Base-by-base conservation (phyloP, 2,888 invertebrate species). In the Mesorhabditis sp. region DNA sequence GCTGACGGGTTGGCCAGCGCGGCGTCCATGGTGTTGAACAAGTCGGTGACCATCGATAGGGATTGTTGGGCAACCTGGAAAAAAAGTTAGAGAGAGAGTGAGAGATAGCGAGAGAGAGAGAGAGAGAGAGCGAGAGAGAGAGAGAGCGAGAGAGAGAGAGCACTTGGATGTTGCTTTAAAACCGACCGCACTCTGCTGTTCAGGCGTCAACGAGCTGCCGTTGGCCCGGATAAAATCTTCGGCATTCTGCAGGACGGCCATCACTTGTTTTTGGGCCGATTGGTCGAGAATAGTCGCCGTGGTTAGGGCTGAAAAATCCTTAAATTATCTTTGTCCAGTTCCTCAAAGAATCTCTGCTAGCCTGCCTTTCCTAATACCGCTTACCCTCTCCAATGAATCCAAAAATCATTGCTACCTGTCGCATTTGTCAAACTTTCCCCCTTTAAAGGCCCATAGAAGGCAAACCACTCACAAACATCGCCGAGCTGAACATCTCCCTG, bases 201-300 rank as follows among this genome's bases (percentile, higher is more conserved):
- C 64, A n/a, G 73, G 72, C 4, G 75, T 74, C 73, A 80, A 72
- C 10, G 71, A 72, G 68, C 72, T 72, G 45, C 76, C 76, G 67
- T 80, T 76, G 3, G 67, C 67, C 62, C 71, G 64, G 28, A 80
- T 69, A 64, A 66, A 79, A 10, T 68, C 72, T 15, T 75, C 69
- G 6, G 79, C 74, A 63, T 77, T 76, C 45, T 73, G 69, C 4
- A 80, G 67, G 41, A 77, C 73, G 4, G 71, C 70, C 5, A 70
- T 72, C 10, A 80, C 75, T 43, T 71, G 50, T 44, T 71, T 65
- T 45, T 79, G 78, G 4, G 78, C 68, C 4, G 70, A 75, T 66
- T 80, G 78, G 43, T 74, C 76, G 69, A 80, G 68, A 41, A 79
- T 67, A 67, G 73, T 75, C 58, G 78, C 78, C 0, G 76, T 70